Evolutionary conservation across 2,113 vertebrate genomes (phyloP).

Genomic region (Entomyzon cyanotis): DNA sequence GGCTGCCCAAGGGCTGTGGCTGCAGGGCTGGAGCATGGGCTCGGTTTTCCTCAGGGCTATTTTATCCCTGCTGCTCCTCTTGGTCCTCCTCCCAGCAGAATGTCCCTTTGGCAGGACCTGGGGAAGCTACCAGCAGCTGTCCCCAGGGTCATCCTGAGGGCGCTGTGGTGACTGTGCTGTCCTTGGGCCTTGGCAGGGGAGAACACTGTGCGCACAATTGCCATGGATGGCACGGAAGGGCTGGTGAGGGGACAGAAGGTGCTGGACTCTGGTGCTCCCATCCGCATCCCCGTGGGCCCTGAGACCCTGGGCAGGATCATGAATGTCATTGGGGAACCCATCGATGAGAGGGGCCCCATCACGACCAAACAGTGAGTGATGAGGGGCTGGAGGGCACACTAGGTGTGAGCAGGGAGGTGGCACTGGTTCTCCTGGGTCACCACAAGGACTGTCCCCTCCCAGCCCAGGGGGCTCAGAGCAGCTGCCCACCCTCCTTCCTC

Average conservation of each 20-base stretch:
- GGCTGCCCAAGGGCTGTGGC: not conserved
- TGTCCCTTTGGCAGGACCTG: not conserved
- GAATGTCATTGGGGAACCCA: constrained; percentile 98
- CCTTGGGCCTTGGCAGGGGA: constrained; percentile 78
- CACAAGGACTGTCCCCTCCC: not conserved
- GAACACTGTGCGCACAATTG: constrained; percentile 95
- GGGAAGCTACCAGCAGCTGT: not conserved
- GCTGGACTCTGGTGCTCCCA: constrained; percentile 92
- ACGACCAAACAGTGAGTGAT: constrained; percentile 90
- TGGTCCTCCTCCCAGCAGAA: not conserved
- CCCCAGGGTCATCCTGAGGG: not conserved
- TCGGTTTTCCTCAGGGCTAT: accelerated
- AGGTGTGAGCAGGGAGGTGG: not conserved
- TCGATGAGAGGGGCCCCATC: constrained; percentile 96
- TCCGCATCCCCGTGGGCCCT: constrained; percentile 95
- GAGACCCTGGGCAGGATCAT: constrained; percentile 97
- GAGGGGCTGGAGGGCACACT: not conserved
- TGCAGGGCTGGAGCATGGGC: not conserved
- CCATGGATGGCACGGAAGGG: constrained; percentile 98
- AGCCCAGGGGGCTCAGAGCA: accelerated
- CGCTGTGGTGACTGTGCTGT: not conserved
- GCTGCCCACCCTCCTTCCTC: not conserved
- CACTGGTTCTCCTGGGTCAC: not conserved
- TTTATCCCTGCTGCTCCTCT: not conserved
- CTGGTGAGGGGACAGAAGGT: constrained; percentile 95